These are phyloP conservation scores for Leptopilina clavipes DNA, from an alignment of 1,140 invertebrate genomes.

Conservation along the genomic window DNA sequence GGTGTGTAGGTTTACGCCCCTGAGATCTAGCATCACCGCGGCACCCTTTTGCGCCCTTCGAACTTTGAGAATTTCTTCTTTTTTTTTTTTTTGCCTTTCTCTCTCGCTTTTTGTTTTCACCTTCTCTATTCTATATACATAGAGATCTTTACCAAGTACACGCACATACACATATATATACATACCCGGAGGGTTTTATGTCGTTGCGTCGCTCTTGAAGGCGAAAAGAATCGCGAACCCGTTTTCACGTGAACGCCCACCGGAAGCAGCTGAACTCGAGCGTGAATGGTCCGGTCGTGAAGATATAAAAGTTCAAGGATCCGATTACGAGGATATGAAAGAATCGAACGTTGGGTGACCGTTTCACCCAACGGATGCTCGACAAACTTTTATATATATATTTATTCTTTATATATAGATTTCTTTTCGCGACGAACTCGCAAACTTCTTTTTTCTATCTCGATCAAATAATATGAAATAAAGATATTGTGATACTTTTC, in stretches of 20 bases:
- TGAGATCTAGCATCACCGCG: slow-evolving; percentile 63
- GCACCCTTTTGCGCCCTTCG: slow-evolving; percentile 55
- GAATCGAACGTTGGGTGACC: slow-evolving; percentile 69
- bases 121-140: no score
- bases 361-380: slow-evolving; percentile 57
- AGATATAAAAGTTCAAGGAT: slow-evolving; percentile 68
- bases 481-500: no score
- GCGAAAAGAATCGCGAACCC: slow-evolving; percentile 71
- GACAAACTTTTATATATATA: slow-evolving; percentile 37
- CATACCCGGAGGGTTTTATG: slow-evolving; percentile 42
- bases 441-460: no score
- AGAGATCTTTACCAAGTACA: no score
- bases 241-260: slow-evolving; percentile 74
- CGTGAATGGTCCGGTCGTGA: slow-evolving; percentile 64
- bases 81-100: slow-evolving; percentile 43
- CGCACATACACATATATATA: not conserved
- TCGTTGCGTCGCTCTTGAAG: slow-evolving; percentile 42
- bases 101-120: slow-evolving; percentile 17
- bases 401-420: no score
- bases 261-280: slow-evolving; percentile 72
- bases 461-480: no score
- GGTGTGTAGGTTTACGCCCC: slow-evolving; percentile 67
- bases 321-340: slow-evolving; percentile 71
- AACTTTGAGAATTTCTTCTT: slow-evolving; percentile 50
- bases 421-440: no score